A percentile compares a stretch with the other conserved stretches of the same genome.
Conservation (phyloP, 2,113 vertebrate genomes). For the Galbula dea region DNA sequence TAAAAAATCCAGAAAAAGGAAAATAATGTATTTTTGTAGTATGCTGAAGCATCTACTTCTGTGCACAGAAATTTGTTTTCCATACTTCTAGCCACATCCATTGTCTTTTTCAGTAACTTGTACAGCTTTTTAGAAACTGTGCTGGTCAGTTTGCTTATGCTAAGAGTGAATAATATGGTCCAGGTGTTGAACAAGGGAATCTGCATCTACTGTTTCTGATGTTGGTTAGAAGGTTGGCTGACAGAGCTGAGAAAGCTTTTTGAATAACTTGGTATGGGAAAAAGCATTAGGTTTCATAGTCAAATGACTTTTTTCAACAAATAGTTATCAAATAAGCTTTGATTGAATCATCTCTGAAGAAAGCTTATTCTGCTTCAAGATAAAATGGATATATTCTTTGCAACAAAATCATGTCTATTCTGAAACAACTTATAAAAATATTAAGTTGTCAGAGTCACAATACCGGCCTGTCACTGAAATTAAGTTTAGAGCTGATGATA, state of each 20-base stretch:
- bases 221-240: background rate
- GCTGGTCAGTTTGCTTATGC: background rate
- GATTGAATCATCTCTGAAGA: background rate
- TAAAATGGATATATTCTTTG: background rate
- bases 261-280: background rate
- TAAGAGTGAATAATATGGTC: background rate
- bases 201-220: background rate
- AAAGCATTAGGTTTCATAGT: background rate
- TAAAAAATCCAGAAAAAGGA: background rate
- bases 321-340: background rate
- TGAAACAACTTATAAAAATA: background rate
- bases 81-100: background rate
- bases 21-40: background rate
- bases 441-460: background rate
- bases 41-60: background rate
- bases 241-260: background rate
- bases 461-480: background rate
- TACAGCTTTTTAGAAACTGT: background rate
- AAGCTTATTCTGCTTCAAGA: background rate
- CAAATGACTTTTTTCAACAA: background rate
- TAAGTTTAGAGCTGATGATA: background rate
- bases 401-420: background rate
- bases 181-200: background rate
- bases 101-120: background rate
- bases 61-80: background rate